Conservation (phyloP, 2,113 vertebrate genomes). For the Aspidoscelis tigris region DNA sequence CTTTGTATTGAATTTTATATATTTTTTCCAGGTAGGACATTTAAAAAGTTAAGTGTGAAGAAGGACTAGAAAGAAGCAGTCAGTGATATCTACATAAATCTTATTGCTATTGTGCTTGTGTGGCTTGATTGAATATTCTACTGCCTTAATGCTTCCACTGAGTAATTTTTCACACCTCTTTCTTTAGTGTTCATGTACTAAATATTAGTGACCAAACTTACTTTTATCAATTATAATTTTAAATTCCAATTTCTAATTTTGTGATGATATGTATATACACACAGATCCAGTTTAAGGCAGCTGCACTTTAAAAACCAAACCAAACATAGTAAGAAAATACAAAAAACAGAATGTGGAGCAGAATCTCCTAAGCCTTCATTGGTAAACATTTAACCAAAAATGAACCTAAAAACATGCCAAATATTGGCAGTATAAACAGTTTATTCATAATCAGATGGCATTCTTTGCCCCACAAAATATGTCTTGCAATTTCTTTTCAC, state of each 20-base stretch:
- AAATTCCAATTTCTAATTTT: not conserved
- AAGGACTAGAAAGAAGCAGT: too few relatives aligned
- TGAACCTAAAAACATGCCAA: not conserved
- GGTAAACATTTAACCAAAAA: not conserved
- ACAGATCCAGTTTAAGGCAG: not conserved
- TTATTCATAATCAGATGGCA: not conserved
- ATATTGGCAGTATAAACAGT: not conserved
- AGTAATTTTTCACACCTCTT: not conserved
- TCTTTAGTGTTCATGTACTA: not conserved
- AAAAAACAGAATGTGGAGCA: not conserved
- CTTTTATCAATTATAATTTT: not conserved
- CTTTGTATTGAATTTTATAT: too few relatives aligned
- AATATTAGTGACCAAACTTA: too few relatives aligned
- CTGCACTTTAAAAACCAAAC: not conserved
- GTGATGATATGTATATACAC: not conserved
- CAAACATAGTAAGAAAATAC: not conserved
- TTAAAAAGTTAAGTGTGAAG: too few relatives aligned
- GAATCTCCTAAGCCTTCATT: not conserved
- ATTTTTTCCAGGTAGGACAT: too few relatives aligned
- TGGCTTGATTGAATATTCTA: not conserved
- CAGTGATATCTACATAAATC: too few relatives aligned
- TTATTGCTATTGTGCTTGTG: too few relatives aligned
- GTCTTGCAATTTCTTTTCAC: not conserved
- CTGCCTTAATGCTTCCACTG: not conserved
- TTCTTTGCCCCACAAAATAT: not conserved